phyloP scores from a whole-genome alignment of 2,888 invertebrate genomes.

The Tyria jacobaeae region DNA sequence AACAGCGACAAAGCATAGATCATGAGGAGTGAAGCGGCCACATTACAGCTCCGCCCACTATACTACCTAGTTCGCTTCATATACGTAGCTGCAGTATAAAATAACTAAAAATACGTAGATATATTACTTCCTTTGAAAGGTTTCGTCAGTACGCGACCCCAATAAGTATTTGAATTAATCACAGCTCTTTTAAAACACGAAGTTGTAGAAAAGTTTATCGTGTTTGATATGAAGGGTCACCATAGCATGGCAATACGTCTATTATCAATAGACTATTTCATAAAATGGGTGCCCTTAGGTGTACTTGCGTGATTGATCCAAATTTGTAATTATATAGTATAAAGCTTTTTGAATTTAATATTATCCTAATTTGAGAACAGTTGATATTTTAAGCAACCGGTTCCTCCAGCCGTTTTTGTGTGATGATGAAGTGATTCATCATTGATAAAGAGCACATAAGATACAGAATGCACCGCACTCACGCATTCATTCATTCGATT shows the following conservation, averaged over 20 bases:
- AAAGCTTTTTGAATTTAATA: background rate
- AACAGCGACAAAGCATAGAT: too few species aligned
- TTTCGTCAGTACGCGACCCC: background rate
- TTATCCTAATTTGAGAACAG: background rate
- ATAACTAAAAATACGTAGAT: background rate
- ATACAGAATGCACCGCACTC: too few species aligned
- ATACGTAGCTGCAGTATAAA: too few species aligned
- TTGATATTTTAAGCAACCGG: background rate
- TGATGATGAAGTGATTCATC: background rate
- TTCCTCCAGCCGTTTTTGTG: background rate
- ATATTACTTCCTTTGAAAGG: background rate
- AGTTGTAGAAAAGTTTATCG: conserved; percentile 9
- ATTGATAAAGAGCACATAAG: too few species aligned
- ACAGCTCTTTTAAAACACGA: background rate
- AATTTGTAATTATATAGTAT: background rate
- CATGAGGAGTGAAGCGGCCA: too few species aligned
- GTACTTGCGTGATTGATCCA: background rate
- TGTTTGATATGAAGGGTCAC: conserved; percentile 1
- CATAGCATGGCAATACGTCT: background rate
- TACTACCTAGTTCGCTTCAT: too few species aligned
- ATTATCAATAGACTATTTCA: background rate
- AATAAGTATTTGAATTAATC: background rate
- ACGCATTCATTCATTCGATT: too few species aligned
- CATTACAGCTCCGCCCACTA: too few species aligned
- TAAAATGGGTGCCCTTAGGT: conserved; percentile 1